Evolutionary conservation across 2,797 vertebrate genomes (phyloP).

Genomic region (Gouania willdenowi): DNA sequence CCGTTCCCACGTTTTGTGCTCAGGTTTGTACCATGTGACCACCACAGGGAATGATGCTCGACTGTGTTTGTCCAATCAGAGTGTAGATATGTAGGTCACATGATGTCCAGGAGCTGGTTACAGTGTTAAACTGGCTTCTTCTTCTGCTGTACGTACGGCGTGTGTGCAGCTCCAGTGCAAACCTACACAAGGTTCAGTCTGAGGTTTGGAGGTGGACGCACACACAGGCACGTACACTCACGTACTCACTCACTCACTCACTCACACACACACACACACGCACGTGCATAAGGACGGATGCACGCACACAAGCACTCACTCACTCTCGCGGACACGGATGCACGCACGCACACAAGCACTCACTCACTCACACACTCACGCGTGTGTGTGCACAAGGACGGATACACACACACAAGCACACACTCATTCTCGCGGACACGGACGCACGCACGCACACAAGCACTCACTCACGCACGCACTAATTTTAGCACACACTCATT

Average conservation of each 20-base stretch:
- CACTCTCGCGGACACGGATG: background rate
- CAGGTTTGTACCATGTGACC: too few relatives aligned
- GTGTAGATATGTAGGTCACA: too few relatives aligned
- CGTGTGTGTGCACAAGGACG: background rate
- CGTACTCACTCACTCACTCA: slow-evolving; percentile 3
- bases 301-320: slow-evolving; percentile 5
- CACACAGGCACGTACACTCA: background rate
- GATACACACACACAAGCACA: slow-evolving; percentile 3
- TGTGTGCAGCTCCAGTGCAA: slow-evolving; percentile 59
- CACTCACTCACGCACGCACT: too few relatives aligned
- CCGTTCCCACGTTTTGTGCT: slow-evolving; percentile 46
- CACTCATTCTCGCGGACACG: background rate
- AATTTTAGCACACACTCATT: slow-evolving; percentile 6
- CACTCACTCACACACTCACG: too few relatives aligned
- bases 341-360: slow-evolving; percentile 2
- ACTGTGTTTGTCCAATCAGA: too few relatives aligned
- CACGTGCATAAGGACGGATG: background rate
- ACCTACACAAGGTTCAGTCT: slow-evolving; percentile 55
- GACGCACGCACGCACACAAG: background rate
- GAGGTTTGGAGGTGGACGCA: slow-evolving; percentile 6
- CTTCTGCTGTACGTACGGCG: slow-evolving; percentile 12
- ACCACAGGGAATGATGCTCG: slow-evolving; percentile 21
- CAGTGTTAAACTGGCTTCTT: slow-evolving; percentile 64
- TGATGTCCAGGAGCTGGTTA: slow-evolving; percentile 31
- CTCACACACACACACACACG: background rate